A percentile compares a stretch with the other conserved stretches of the same genome.
These are phyloP conservation scores for Dicycla oo DNA, from an alignment of 2,888 invertebrate genomes.

Conservation along the genomic window DNA sequence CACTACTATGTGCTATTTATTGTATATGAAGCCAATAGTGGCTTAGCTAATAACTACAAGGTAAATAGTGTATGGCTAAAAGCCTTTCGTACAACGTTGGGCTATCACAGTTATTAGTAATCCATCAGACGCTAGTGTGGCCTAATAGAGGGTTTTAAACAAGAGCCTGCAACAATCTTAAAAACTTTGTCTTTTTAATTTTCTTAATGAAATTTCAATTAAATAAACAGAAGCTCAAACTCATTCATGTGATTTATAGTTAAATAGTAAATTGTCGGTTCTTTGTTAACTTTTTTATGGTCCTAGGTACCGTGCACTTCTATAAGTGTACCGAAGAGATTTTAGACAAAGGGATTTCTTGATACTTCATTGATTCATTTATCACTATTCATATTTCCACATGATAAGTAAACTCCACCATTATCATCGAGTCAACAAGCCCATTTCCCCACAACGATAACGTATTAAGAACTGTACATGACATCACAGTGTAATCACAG, in stretches of 20 bases:
- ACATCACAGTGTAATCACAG: slow-evolving; percentile 29
- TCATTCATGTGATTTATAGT: slow-evolving; percentile 1
- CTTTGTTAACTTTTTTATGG: not conserved
- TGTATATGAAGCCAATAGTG: not conserved
- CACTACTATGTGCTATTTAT: too few species aligned
- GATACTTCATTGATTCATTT: not conserved
- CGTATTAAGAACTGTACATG: slow-evolving; percentile 31
- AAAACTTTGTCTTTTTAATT: not conserved
- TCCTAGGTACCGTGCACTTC: not conserved
- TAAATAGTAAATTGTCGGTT: not conserved
- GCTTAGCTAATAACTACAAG: not conserved
- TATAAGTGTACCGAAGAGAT: not conserved
- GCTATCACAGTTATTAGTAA: not conserved
- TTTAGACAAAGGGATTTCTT: not conserved
- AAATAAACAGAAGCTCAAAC: not conserved
- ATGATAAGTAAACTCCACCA: not conserved
- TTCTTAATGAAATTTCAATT: not conserved
- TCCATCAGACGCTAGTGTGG: not conserved
- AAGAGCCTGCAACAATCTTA: too few species aligned
- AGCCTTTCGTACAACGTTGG: not conserved
- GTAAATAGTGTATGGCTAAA: slow-evolving; percentile 13
- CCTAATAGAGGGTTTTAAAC: not conserved
- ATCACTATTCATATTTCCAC: not conserved
- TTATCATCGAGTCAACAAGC: not conserved
- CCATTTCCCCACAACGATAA: slow-evolving; percentile 1